Evolutionary conservation across 2,797 vertebrate genomes (phyloP).

Genomic region (Helostoma temminkii): DNA sequence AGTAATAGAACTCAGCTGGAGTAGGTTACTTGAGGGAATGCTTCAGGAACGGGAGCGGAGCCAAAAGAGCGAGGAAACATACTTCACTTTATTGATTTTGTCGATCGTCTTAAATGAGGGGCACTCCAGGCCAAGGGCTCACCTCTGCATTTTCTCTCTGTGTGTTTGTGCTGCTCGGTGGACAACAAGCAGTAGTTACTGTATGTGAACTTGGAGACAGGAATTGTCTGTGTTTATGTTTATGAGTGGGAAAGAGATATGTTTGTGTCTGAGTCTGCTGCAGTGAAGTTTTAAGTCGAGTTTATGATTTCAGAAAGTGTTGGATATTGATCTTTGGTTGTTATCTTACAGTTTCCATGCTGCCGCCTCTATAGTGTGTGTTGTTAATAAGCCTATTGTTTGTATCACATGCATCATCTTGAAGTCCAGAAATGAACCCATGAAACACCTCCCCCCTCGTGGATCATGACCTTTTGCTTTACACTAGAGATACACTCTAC

Average conservation of each 20-base stretch:
- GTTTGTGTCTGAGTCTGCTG: neutral
- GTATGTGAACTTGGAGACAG: slow-evolving; percentile 25
- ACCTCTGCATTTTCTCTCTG: slow-evolving; percentile 76
- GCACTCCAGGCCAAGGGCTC: slow-evolving; percentile 84
- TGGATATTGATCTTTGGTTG: slow-evolving; percentile 19
- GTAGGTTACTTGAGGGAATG: slow-evolving; percentile 76
- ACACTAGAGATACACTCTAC: slow-evolving; percentile 60
- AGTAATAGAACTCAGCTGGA: slow-evolving; percentile 82
- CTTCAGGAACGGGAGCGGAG: slow-evolving; percentile 75
- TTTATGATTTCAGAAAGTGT: slow-evolving; percentile 24
- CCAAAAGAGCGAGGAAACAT: slow-evolving; percentile 83
- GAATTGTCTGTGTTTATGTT: slow-evolving; percentile 33
- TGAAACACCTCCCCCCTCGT: slow-evolving; percentile 30
- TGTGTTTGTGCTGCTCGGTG: slow-evolving; percentile 51
- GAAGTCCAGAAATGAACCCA: slow-evolving; percentile 42
- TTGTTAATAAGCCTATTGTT: slow-evolving; percentile 50
- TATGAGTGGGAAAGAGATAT: slow-evolving; percentile 23
- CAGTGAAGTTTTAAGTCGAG: slow-evolving; percentile 22
- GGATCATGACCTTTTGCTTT: slow-evolving; percentile 68
- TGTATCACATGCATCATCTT: slow-evolving; percentile 57
- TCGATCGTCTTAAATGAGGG: slow-evolving; percentile 88
- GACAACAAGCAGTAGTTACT: slow-evolving; percentile 59
- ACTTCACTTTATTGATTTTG: slow-evolving; percentile 89
- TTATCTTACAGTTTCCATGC: neutral
- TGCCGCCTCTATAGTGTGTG: neutral